Evolutionary conservation across 1,140 invertebrate species (phyloP), one percentile per base, ranked within the genome.

Genomic region (Drosophila auraria): DNA sequence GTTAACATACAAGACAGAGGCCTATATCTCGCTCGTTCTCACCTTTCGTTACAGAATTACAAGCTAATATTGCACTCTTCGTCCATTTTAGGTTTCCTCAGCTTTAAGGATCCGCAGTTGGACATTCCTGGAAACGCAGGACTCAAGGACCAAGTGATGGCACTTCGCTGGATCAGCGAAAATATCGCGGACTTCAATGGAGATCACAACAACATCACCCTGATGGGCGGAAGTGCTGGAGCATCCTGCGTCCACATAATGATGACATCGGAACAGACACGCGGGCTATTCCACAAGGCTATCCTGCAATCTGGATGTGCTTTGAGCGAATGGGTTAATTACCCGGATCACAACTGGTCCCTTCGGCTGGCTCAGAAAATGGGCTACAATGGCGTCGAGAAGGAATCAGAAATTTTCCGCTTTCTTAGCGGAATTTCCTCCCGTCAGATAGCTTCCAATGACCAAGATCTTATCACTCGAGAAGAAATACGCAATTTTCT

Each of bases 101-200:
- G 86, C 25, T 70, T 94, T 1, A 78, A 92, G 38, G 93, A 94
- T 70, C 90, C 76, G 0, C 64, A 76, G 8, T 25, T 91, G 9
- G 63, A 87, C n/a, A 79, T 92, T 0, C 92, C 93, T 1, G 93
- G 92, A 9, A 93, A 93, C 59, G 91, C 90, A 7, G 92, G 93
- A 2, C 64, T 93, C 8, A 93, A 93, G 64, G 93, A 93, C 75
- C 92, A 93, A 76, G 83, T 93, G n/a, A 58, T 74, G 81, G 95
- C 95, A 0, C 69, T 95, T 12, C 93, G 93, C 63, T 95, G 94
- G 95, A 93, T 96, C 12, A 93, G 94, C 78, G 92, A 94, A 23
- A 96, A 96, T 75, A 96, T 96, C 23, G 82, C 93, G 42, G 78
- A 91, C 64, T 94, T 94, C 68, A 94, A 94, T 44, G 94, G 94